A percentile compares a stretch with the other conserved stretches of the same genome.
Conservation (phyloP, 2,888 invertebrate species). For the Galeopsomyia nigrocyanea region DNA sequence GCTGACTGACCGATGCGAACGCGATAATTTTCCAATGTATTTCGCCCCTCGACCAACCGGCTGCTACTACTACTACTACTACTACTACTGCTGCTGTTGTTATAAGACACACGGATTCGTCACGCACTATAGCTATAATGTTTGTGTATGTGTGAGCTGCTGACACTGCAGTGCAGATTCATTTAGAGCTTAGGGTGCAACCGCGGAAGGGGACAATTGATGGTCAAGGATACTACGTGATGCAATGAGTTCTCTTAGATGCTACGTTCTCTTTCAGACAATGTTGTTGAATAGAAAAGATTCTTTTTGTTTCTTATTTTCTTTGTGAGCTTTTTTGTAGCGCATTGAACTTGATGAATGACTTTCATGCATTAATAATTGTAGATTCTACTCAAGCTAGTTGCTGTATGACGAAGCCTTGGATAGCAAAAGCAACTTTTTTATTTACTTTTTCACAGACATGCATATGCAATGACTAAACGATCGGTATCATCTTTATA, state of each 20-base stretch:
- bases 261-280: too few relatives aligned
- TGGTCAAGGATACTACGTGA: slow-evolving; percentile 31
- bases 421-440: too few relatives aligned
- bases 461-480: too few relatives aligned
- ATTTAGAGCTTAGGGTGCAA: slow-evolving; percentile 20
- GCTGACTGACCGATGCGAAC: slow-evolving; percentile 28
- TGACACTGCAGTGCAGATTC: slow-evolving; percentile 1
- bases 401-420: too few relatives aligned
- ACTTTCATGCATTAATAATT: too few relatives aligned
- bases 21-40: slow-evolving; percentile 18
- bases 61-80: not conserved
- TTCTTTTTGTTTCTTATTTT: too few relatives aligned
- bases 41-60: slow-evolving; percentile 11
- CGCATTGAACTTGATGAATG: too few relatives aligned
- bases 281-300: too few relatives aligned
- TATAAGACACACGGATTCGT: not conserved
- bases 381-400: too few relatives aligned
- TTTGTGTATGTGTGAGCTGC: not conserved
- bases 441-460: too few relatives aligned
- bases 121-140: not conserved
- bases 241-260: slow-evolving; percentile 4
- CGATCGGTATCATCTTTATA: too few relatives aligned
- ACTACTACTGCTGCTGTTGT: not conserved
- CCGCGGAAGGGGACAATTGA: not conserved
- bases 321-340: too few relatives aligned